Conservation (phyloP, 2,113 vertebrate species). For the Piaya cayana region DNA sequence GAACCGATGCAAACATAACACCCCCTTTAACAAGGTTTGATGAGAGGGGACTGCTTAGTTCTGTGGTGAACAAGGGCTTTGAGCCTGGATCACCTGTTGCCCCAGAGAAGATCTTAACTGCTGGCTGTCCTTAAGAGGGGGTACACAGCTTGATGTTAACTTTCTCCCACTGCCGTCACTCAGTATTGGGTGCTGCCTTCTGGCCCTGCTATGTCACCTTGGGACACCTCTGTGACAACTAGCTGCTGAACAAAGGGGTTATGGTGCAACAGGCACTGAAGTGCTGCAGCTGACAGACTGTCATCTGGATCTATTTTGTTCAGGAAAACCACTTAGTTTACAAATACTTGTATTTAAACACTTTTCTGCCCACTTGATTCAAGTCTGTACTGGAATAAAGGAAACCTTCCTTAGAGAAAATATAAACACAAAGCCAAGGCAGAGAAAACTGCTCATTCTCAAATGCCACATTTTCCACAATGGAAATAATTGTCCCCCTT, state of each 20-base stretch:
- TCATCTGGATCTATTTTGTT: conserved; percentile 72
- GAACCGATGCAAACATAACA: not conserved
- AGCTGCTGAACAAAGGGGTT: not conserved
- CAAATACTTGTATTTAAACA: conserved; percentile 61
- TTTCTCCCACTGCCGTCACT: not conserved
- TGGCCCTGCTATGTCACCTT: rapidly evolving
- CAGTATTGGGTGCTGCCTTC: not conserved
- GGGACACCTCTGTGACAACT: not conserved
- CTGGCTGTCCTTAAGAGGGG: not conserved
- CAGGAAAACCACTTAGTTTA: conserved; percentile 68
- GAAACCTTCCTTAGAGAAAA: conserved; percentile 48
- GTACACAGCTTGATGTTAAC: not conserved
- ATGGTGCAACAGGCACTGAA: not conserved
- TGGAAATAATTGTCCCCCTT: conserved; percentile 17
- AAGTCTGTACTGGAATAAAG: not conserved
- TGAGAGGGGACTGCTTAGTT: not conserved
- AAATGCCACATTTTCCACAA: conserved; percentile 51
- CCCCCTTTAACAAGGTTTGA: not conserved
- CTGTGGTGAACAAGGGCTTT: not conserved
- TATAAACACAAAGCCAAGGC: not conserved
- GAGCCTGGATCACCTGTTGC: not conserved
- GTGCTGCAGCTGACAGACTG: not conserved
- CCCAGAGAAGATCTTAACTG: not conserved
- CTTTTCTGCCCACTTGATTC: conserved; percentile 45
- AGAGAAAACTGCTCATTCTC: not conserved